Evolutionary conservation across 23 tunicate species (phyloP).

Genomic region (Ascidia mentula): DNA sequence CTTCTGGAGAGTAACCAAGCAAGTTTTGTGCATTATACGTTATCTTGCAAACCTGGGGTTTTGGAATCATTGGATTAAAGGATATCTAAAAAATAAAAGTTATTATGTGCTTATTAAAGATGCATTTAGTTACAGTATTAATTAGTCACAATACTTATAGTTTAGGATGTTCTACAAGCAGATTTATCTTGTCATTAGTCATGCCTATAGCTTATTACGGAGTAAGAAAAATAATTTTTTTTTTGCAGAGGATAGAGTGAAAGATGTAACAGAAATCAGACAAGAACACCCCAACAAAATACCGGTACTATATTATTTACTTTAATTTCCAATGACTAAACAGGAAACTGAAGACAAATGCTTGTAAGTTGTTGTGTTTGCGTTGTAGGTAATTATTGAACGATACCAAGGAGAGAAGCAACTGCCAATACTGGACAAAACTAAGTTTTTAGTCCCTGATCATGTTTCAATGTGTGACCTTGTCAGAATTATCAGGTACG

Average conservation of each 20-base stretch:
- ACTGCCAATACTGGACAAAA: slow-evolving; percentile 85
- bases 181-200: too few relatives aligned
- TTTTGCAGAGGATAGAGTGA: slow-evolving; percentile 73
- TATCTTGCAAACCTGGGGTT: too few relatives aligned
- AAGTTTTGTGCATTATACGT: too few relatives aligned
- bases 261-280: slow-evolving; percentile 83
- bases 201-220: too few relatives aligned
- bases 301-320: slow-evolving; percentile 51
- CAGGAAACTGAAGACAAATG: neutral
- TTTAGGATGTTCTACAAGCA: too few relatives aligned
- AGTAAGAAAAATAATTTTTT: neutral
- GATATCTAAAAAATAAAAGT: too few relatives aligned
- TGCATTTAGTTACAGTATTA: too few relatives aligned
- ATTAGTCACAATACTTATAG: too few relatives aligned
- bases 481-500: slow-evolving; percentile 81
- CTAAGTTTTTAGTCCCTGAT: slow-evolving; percentile 94
- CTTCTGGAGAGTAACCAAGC: too few relatives aligned
- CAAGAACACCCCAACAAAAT: slow-evolving; percentile 94
- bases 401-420: slow-evolving; percentile 89
- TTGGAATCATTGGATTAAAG: too few relatives aligned
- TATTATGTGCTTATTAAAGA: too few relatives aligned
- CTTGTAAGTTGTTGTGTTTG: neutral
- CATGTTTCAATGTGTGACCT: slow-evolving; percentile 96
- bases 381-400: slow-evolving; percentile 80
- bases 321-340: neutral